These are phyloP conservation scores for Notamacropus eugenii DNA, from an alignment of 2,797 vertebrate species.

Conservation along the genomic window DNA sequence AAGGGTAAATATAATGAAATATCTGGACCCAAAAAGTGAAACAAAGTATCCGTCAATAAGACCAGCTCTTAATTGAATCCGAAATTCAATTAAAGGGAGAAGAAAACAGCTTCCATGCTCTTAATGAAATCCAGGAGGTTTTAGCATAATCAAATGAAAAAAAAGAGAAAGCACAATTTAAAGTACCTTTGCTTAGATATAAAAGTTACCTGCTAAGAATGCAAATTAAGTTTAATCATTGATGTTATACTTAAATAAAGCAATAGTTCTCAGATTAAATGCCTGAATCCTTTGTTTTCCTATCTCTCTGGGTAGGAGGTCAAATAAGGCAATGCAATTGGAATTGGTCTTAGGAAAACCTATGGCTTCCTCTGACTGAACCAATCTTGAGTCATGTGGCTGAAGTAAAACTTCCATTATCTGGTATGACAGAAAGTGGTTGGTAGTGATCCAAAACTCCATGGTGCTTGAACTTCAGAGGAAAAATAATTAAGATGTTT, in stretches of 20 bases:
- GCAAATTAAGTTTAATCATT: conserved; percentile 27
- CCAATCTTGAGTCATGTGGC: not conserved
- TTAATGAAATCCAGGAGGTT: conserved; percentile 59
- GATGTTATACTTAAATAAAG: conserved; percentile 5
- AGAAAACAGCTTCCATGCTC: conserved; percentile 32
- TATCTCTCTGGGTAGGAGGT: not conserved
- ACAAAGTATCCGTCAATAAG: conserved; percentile 50
- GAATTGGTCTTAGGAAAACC: not conserved
- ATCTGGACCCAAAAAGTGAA: conserved; percentile 20
- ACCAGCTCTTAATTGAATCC: conserved; percentile 41
- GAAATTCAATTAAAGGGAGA: conserved; percentile 64
- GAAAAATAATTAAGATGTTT: conserved; percentile 18
- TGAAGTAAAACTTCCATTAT: conserved; percentile 13
- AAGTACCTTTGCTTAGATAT: conserved; percentile 19
- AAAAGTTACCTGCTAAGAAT: not conserved
- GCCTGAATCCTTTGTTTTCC: not conserved
- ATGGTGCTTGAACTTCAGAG: conserved; percentile 12
- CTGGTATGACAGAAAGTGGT: not conserved
- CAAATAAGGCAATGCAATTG: not conserved
- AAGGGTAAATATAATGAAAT: not conserved
- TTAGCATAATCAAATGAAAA: conserved; percentile 45
- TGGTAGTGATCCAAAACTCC: not conserved
- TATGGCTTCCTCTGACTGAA: conserved; percentile 27
- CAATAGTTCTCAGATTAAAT: conserved; percentile 38
- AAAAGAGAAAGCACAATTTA: conserved; percentile 36